Evolutionary conservation across 1,140 invertebrate genomes (phyloP).

Genomic region (Aphelenchoides fujianensis): DNA sequence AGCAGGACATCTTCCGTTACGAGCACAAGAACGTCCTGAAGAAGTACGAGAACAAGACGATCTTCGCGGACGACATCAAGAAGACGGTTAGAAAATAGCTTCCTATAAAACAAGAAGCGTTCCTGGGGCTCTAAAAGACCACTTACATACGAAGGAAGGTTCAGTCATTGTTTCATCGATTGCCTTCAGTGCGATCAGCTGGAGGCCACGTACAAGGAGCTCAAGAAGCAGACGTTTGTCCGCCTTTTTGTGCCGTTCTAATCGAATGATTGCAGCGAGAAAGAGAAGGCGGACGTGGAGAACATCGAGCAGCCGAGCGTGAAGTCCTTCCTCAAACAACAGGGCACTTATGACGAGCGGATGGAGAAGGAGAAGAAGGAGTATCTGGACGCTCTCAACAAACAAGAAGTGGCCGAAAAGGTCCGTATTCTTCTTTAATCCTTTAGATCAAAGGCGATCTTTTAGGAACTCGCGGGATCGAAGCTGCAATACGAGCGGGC

Average conservation of each 20-base stretch:
- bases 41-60: slow-evolving; percentile 56
- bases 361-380: slow-evolving; percentile 65
- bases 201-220: slow-evolving; percentile 59
- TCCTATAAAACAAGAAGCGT: too few relatives aligned
- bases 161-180: too few relatives aligned
- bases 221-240: slow-evolving; percentile 58
- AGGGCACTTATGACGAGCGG: slow-evolving; percentile 62
- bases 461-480: slow-evolving; percentile 57
- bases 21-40: slow-evolving; percentile 57
- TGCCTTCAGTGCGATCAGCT: too few relatives aligned
- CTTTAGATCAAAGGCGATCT: too few relatives aligned
- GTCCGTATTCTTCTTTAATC: too few relatives aligned
- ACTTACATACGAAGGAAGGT: too few relatives aligned
- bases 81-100: too few relatives aligned
- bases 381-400: slow-evolving; percentile 65
- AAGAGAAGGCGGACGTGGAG: slow-evolving; percentile 64
- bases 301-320: slow-evolving; percentile 62
- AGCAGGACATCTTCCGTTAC: slow-evolving; percentile 50
- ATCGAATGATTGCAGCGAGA: slow-evolving; percentile 53
- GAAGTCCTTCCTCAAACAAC: slow-evolving; percentile 63
- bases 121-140: too few relatives aligned
- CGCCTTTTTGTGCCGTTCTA: neutral
- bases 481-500: slow-evolving; percentile 57
- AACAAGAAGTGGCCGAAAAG: slow-evolving; percentile 63
- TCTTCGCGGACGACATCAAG: slow-evolving; percentile 60